Conservation (phyloP, 2,797 vertebrate genomes). For the Poeciliopsis infans region DNA sequence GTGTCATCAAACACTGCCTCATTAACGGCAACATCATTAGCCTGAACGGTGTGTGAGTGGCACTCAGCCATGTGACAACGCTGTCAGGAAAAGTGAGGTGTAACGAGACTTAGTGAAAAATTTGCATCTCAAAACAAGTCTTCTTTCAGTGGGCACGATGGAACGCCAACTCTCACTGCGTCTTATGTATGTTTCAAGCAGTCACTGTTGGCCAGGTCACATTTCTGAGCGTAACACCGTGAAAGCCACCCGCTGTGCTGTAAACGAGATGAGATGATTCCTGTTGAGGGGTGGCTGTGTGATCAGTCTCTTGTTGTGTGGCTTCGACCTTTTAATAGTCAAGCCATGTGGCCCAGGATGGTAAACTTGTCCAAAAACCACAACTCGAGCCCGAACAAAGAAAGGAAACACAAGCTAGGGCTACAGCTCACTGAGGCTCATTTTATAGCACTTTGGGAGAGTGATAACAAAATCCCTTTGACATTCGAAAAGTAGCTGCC, state of each 20-base stretch:
- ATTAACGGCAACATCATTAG: slow-evolving; percentile 70
- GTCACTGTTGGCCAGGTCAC: slow-evolving; percentile 63
- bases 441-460: slow-evolving; percentile 61
- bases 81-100: slow-evolving; percentile 51
- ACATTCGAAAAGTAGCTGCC: slow-evolving; percentile 63
- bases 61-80: slow-evolving; percentile 56
- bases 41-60: slow-evolving; percentile 47
- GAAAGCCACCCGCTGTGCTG: slow-evolving; percentile 73
- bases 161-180: slow-evolving; percentile 27
- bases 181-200: slow-evolving; percentile 67
- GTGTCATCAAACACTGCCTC: slow-evolving; percentile 59
- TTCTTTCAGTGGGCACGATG: slow-evolving; percentile 10
- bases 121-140: slow-evolving; percentile 63
- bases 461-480: slow-evolving; percentile 77
- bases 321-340: slow-evolving; percentile 79
- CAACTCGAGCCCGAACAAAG: slow-evolving; percentile 56
- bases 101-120: slow-evolving; percentile 53
- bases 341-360: slow-evolving; percentile 49
- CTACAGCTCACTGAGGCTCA: slow-evolving; percentile 51
- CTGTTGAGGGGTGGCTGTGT: slow-evolving; percentile 72
- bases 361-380: slow-evolving; percentile 58
- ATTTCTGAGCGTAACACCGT: slow-evolving; percentile 49
- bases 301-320: slow-evolving; percentile 64
- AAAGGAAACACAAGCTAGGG: slow-evolving; percentile 57
- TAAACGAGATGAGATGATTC: slow-evolving; percentile 79